Conservation (phyloP, 2,888 invertebrate species). For the Drosophila niveifrons region DNA sequence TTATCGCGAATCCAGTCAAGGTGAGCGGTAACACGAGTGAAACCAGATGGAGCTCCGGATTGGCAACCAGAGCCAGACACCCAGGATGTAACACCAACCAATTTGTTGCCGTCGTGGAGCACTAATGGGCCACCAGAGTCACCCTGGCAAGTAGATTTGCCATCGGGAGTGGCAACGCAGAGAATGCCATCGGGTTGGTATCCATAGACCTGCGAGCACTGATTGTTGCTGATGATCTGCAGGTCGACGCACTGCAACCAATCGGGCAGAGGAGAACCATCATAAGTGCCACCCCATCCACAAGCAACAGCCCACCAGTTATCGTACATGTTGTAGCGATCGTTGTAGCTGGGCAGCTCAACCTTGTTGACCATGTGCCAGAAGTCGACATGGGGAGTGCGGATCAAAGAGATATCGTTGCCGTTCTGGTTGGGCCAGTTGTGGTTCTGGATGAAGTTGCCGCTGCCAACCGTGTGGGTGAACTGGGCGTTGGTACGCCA, state of each 20-base stretch:
- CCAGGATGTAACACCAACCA: constrained; percentile 66
- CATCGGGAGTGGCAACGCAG: constrained; percentile 53
- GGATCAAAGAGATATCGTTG: constrained; percentile 67
- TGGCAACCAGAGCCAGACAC: constrained; percentile 46
- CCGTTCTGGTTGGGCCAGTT: constrained; percentile 61
- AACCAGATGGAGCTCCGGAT: constrained; percentile 54
- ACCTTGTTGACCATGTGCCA: constrained; percentile 32
- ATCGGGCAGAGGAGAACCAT: constrained; percentile 79
- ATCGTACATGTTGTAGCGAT: constrained; percentile 40
- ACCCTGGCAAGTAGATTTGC: constrained; percentile 62
- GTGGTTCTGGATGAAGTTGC: constrained; percentile 76
- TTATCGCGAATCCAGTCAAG: constrained; percentile 67
- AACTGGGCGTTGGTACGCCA: constrained; percentile 64
- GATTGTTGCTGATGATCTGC: constrained; percentile 71
- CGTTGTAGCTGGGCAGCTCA: constrained; percentile 39
- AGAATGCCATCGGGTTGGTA: constrained; percentile 56
- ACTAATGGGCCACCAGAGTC: constrained; percentile 73
- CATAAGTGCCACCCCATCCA: constrained; percentile 74
- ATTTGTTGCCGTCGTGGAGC: constrained; percentile 35
- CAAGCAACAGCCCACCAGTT: constrained; percentile 55
- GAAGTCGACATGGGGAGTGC: constrained; percentile 51
- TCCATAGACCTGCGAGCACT: constrained; percentile 84
- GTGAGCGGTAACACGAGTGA: constrained; percentile 60
- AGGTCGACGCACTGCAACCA: constrained; percentile 60
- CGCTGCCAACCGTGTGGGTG: constrained; percentile 57